Evolutionary conservation across 2,113 vertebrate species (phyloP).

Genomic region (Engystomops pustulosus): DNA sequence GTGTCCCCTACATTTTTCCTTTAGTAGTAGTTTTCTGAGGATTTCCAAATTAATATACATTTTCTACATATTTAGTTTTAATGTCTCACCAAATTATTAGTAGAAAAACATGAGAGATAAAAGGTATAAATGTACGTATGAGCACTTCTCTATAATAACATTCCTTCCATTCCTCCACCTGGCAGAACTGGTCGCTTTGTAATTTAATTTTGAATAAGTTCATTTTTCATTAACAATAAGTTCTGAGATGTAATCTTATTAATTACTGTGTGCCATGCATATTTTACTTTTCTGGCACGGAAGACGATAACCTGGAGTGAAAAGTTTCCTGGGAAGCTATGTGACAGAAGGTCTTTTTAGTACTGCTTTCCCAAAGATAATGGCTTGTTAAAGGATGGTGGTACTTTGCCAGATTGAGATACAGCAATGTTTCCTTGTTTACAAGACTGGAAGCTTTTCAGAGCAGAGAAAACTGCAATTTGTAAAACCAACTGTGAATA

Average conservation of each 20-base stretch:
- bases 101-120: background rate
- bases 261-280: constrained; percentile 31
- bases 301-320: constrained; percentile 39
- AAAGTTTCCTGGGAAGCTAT: constrained; percentile 30
- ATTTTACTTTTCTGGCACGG: constrained; percentile 38
- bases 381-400: constrained; percentile 43
- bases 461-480: constrained; percentile 18
- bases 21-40: too few relatives aligned
- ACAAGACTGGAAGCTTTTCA: constrained; percentile 42
- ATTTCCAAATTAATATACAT: too few relatives aligned
- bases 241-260: constrained; percentile 34
- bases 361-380: constrained; percentile 48
- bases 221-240: constrained; percentile 27
- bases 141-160: background rate
- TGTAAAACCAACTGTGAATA: constrained; percentile 41
- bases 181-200: background rate
- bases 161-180: background rate
- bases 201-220: constrained; percentile 20
- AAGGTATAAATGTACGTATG: background rate
- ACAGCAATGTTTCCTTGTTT: constrained; percentile 48
- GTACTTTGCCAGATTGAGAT: constrained; percentile 38
- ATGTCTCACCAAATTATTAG: too few relatives aligned
- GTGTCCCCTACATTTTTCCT: too few relatives aligned
- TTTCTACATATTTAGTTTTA: too few relatives aligned
- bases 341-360: constrained; percentile 54